A percentile compares a stretch with the other conserved stretches of the same genome.
These are phyloP conservation scores for Uria aalge DNA, from an alignment of 2,113 vertebrate genomes.

Conservation along the genomic window DNA sequence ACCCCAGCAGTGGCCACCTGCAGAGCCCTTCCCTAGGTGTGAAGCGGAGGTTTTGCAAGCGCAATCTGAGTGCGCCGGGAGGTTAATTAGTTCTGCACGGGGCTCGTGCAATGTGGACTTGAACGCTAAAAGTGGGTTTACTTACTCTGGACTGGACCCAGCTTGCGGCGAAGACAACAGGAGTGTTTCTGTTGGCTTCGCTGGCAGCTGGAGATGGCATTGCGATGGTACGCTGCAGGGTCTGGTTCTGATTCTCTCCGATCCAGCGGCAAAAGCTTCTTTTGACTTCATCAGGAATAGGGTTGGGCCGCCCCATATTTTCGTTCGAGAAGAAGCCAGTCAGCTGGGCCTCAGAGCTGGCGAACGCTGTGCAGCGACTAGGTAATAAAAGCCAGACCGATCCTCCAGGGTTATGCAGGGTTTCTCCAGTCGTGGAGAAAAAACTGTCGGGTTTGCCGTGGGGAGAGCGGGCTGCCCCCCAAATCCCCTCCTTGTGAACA, in stretches of 20 bases:
- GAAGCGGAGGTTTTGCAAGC: not conserved
- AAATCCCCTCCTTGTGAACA: not conserved
- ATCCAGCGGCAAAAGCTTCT: not conserved
- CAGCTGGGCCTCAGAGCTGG: not conserved
- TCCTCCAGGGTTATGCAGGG: not conserved
- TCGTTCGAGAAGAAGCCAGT: not conserved
- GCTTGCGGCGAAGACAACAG: not conserved
- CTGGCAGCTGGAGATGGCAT: not conserved
- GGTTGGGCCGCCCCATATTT: not conserved
- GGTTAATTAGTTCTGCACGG: not conserved
- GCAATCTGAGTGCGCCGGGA: not conserved
- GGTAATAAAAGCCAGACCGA: not conserved
- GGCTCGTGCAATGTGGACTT: not conserved
- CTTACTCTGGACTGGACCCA: not conserved
- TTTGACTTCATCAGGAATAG: not conserved
- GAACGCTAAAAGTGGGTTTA: not conserved
- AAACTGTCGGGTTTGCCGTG: fast-evolving
- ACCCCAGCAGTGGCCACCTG: not conserved
- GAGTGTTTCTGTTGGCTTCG: not conserved
- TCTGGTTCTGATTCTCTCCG: not conserved
- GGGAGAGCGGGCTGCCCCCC: not conserved
- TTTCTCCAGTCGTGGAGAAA: not conserved
- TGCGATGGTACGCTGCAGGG: not conserved
- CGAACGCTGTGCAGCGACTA: fast-evolving
- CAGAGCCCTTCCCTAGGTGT: not conserved